Evolutionary conservation across 2,888 invertebrate genomes (phyloP).

Genomic region (Hemithea aestivaria): DNA sequence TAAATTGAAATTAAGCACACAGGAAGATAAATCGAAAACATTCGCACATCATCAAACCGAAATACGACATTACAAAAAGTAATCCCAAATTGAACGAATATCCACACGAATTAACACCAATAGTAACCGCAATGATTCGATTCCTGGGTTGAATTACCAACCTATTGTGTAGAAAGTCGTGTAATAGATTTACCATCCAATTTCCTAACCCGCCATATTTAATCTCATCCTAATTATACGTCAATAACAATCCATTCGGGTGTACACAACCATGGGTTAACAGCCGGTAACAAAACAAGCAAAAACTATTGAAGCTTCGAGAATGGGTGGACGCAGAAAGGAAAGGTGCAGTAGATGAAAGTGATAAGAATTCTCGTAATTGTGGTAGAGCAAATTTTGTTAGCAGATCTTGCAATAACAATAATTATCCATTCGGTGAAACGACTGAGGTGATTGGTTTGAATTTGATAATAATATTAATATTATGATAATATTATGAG

Average conservation of each 20-base stretch:
- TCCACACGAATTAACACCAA: neutral
- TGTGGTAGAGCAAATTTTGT: too few species aligned
- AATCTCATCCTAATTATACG: conserved; percentile 44
- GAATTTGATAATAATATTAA: too few species aligned
- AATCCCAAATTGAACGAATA: too few species aligned
- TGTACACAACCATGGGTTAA: conserved; percentile 56
- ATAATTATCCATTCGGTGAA: too few species aligned
- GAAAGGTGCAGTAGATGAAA: conserved; percentile 8
- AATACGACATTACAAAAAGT: too few species aligned
- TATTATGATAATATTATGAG: too few species aligned
- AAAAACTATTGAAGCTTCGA: conserved; percentile 31
- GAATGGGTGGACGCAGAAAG: conserved; percentile 25
- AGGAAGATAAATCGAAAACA: too few species aligned
- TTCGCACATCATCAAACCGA: too few species aligned
- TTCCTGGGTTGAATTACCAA: neutral
- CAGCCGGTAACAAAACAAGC: conserved; percentile 34
- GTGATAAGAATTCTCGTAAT: too few species aligned
- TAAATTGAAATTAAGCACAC: too few species aligned
- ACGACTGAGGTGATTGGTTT: too few species aligned
- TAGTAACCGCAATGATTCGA: neutral
- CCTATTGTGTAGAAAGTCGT: conserved; percentile 4
- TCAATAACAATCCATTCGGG: conserved; percentile 50
- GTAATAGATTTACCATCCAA: conserved; percentile 10
- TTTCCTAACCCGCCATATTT: conserved; percentile 17
- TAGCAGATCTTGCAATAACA: too few species aligned